A percentile compares a stretch with the other conserved stretches of the same genome.
Evolutionary conservation across 2,797 vertebrate species (phyloP).

Genomic region (Odontamblyopus rebecca): DNA sequence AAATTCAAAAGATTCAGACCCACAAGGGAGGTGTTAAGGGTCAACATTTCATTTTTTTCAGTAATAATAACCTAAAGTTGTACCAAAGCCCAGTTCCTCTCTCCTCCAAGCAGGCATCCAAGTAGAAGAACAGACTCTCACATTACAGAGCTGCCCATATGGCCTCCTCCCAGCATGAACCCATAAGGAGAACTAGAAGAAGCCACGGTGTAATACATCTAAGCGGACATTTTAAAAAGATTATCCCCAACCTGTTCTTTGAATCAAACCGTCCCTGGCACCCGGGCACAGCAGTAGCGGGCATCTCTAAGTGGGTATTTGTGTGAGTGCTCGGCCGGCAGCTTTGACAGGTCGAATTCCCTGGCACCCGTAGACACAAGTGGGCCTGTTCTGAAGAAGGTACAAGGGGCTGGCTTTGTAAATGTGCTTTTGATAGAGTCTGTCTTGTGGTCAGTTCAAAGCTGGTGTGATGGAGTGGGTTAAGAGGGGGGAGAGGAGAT

Average conservation of each 20-base stretch:
- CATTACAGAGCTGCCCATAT: not conserved
- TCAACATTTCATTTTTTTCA: not conserved
- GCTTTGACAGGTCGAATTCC: conserved; percentile 47
- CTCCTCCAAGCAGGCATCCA: not conserved
- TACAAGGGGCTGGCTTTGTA: conserved; percentile 25
- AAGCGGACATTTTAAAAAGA: conserved; percentile 47
- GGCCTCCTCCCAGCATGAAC: conserved; percentile 29
- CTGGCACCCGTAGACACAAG: conserved; percentile 47
- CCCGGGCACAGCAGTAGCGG: conserved; percentile 26
- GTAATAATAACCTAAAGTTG: not conserved
- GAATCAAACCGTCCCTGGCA: conserved; percentile 40
- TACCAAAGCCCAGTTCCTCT: not conserved
- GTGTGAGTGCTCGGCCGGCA: conserved; percentile 53
- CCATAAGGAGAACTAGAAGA: conserved; percentile 21
- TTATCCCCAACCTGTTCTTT: conserved; percentile 42
- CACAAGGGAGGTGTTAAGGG: no score
- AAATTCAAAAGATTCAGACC: no score
- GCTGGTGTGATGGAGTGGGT: conserved; percentile 37
- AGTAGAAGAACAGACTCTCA: not conserved
- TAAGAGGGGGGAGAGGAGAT: conserved; percentile 27
- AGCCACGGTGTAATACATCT: conserved; percentile 31
- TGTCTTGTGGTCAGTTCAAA: conserved; percentile 58
- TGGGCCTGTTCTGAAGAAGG: conserved; percentile 24
- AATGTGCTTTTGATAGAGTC: conserved; percentile 39
- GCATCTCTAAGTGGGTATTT: conserved; percentile 39